Evolutionary conservation across 1,140 invertebrate genomes (phyloP).

Genomic region (Acromyrmex charruanus): DNA sequence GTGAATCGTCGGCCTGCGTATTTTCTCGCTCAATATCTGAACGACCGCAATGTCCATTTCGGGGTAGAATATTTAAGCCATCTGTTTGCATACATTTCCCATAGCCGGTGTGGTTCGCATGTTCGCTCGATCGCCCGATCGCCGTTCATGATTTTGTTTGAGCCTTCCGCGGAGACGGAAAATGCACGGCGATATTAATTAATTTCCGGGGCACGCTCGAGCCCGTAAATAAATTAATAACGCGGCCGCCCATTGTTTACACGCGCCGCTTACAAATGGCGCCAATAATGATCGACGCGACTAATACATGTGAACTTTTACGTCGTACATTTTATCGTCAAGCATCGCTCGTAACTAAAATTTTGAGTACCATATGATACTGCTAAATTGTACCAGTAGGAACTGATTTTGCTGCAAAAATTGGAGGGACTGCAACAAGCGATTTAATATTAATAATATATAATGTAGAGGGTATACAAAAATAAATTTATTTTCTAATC

Average conservation of each 20-base stretch:
- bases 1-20: neutral
- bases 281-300: constrained; percentile 64
- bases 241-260: constrained; percentile 62
- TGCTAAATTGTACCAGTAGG: neutral
- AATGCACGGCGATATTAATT: constrained; percentile 71
- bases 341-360: constrained; percentile 29
- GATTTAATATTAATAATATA: constrained; percentile 12
- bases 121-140: constrained; percentile 55
- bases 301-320: constrained; percentile 58
- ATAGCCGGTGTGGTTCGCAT: neutral
- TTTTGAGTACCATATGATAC: neutral
- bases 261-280: constrained; percentile 71
- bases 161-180: constrained; percentile 63
- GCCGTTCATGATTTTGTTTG: constrained; percentile 70
- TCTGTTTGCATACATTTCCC: constrained; percentile 69
- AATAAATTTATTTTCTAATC: neutral
- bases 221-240: constrained; percentile 74
- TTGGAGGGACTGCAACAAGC: neutral
- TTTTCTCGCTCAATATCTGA: constrained; percentile 42
- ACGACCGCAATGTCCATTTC: constrained; percentile 49
- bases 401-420: neutral
- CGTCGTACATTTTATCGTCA: constrained; percentile 30
- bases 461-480: neutral
- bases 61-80: constrained; percentile 56
- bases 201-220: constrained; percentile 52